These are phyloP conservation scores for Arnoldichthys spilopterus DNA, from an alignment of 2,797 vertebrate species.

Conservation along the genomic window DNA sequence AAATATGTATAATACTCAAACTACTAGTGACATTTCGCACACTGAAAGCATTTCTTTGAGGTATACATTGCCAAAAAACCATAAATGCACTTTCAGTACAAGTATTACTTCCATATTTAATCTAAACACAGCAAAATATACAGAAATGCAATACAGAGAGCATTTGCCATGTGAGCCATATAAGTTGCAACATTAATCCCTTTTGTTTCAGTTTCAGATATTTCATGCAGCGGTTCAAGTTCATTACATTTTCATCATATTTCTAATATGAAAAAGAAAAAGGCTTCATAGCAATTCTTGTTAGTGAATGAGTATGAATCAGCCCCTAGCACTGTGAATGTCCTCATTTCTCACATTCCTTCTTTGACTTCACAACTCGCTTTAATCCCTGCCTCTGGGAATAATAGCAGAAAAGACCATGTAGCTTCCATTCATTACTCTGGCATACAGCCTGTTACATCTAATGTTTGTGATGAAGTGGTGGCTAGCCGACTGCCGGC, in stretches of 20 bases:
- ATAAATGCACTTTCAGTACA: constrained; percentile 1
- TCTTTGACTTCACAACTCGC: background rate
- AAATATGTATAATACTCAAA: background rate
- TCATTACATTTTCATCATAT: background rate
- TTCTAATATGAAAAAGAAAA: constrained; percentile 4
- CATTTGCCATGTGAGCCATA: background rate
- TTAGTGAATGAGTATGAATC: constrained; percentile 35
- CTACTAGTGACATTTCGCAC: background rate
- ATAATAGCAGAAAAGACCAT: constrained; percentile 10
- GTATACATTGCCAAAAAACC: background rate
- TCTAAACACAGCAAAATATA: constrained; percentile 24
- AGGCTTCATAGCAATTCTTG: constrained; percentile 18
- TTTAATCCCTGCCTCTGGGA: constrained; percentile 11
- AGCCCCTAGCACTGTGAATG: background rate
- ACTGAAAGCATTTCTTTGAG: background rate
- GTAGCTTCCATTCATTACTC: constrained; percentile 13
- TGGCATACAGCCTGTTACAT: background rate
- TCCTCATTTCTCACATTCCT: constrained; percentile 1
- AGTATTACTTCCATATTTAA: background rate
- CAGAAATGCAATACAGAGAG: constrained; percentile 36
- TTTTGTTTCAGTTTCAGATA: constrained; percentile 27
- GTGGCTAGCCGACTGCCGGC: constrained; percentile 18
- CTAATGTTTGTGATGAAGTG: background rate
- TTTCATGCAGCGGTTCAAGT: constrained; percentile 25
- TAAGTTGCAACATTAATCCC: constrained; percentile 54